Conservation (phyloP, 1,140 invertebrate genomes). For the Drosophila trapezifrons region DNA sequence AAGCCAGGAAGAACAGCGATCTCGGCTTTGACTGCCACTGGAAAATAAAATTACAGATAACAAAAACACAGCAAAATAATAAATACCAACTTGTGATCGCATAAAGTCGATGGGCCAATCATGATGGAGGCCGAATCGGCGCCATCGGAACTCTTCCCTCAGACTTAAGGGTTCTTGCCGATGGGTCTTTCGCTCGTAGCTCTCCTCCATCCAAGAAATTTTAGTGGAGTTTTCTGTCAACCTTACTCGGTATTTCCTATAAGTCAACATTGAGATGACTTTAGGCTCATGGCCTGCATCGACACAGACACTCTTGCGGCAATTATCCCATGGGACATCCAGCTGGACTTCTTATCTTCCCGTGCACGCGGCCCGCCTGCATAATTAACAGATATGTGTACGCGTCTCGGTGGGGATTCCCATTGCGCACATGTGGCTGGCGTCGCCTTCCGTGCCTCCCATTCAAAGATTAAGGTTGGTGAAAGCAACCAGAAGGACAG, state of each 20-base stretch:
- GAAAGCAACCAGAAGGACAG: slow-evolving; percentile 3
- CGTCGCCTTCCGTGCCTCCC: slow-evolving; percentile 43
- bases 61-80: background rate
- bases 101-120: slow-evolving; percentile 33
- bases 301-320: background rate
- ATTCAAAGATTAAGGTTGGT: slow-evolving; percentile 30
- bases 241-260: slow-evolving; percentile 6
- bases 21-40: slow-evolving; percentile 50
- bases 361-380: slow-evolving; percentile 36
- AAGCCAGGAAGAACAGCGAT: slow-evolving; percentile 40
- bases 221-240: background rate
- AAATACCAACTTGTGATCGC: slow-evolving; percentile 53
- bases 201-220: slow-evolving; percentile 10
- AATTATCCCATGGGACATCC: slow-evolving; percentile 1
- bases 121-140: slow-evolving; percentile 28
- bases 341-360: slow-evolving; percentile 46
- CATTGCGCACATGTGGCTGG: slow-evolving; percentile 64
- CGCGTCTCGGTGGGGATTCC: slow-evolving; percentile 24
- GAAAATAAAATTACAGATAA: background rate
- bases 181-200: background rate
- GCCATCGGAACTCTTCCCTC: slow-evolving; percentile 20
- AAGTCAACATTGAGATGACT: slow-evolving; percentile 14
- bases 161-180: slow-evolving; percentile 30
- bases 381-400: slow-evolving; percentile 70
- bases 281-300: slow-evolving; percentile 24